These are phyloP conservation scores for Lymantria dispar DNA, from an alignment of 2,888 invertebrate species.

Conservation along the genomic window DNA sequence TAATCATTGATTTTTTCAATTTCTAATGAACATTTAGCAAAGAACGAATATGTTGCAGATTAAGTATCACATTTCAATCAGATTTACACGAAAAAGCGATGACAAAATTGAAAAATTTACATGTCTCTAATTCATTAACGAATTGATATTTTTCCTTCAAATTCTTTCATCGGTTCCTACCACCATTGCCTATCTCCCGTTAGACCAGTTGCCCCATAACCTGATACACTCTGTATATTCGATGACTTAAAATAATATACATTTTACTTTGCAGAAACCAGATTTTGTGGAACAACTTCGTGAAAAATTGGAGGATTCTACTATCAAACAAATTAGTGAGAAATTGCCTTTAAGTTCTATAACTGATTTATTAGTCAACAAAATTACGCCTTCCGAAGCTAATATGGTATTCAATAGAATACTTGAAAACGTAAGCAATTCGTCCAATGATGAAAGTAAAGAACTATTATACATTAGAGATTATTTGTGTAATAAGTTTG, in stretches of 20 bases:
- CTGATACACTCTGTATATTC: no score
- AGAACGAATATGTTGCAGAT: no score
- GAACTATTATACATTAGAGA: conserved; percentile 48
- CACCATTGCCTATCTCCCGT: no score
- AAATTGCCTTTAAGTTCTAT: conserved; percentile 39
- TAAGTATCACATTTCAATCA: no score
- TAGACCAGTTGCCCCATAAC: no score
- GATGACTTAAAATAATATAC: not conserved
- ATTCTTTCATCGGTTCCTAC: no score
- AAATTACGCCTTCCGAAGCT: conserved; percentile 35
- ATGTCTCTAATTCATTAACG: no score
- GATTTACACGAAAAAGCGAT: no score
- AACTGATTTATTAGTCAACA: conserved; percentile 42
- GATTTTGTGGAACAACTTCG: conserved; percentile 54
- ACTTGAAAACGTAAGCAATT: conserved; percentile 34
- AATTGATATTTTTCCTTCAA: no score
- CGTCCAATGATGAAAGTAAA: conserved; percentile 21
- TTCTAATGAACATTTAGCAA: no score
- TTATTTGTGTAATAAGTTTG: conserved; percentile 50
- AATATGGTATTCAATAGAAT: conserved; percentile 37
- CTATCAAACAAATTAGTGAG: conserved; percentile 45
- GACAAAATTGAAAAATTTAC: no score
- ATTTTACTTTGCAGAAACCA: conserved; percentile 46
- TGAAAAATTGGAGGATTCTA: conserved; percentile 39
- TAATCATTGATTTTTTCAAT: no score